Base-by-base conservation (phyloP, 2,113 vertebrate species). In the Salvelinus namaycush region DNA sequence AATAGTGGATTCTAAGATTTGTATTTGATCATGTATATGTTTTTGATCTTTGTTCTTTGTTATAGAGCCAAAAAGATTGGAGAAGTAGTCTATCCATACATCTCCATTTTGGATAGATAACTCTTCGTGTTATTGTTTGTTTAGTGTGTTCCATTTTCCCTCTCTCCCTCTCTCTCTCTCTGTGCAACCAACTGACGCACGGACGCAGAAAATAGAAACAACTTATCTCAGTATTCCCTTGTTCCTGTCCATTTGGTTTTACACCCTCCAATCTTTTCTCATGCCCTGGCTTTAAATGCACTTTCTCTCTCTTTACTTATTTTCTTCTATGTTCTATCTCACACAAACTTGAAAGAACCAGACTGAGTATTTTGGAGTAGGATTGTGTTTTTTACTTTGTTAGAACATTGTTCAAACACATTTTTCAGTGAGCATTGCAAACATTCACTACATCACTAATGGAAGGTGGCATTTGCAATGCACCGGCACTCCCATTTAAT, bases 381-480 rank as follows among this genome's bases (percentile, higher is more conserved):
- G 2, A 3, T 8, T 60, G 9, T 54, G 51, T 64, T 64, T 22
- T 64, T 64, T 22, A 3, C 20, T 22, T 64, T n/a, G 60, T 26
- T 64, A 3, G 24, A n/a, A n/a, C 24, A 8, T 64, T 64, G 3
- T 12, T 64, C 20, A 64, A 64, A 11, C 18, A 51, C n/a, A 51
- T 54, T 18, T 44, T 44, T 44, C 39, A 44, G 39, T 18, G 16
- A 54, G 51, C 16, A 54, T 18, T 13, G 51, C 14, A 54, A 54
- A 54, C 12, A 13, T 54, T 18, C 14, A 18, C 14, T 65, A 22
- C 27, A 74, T 64, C n/a, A 69, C 68, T 85, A 72, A 86, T 77
- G 72, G 79, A 78, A 81, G 72, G 59, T 80, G 83, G 75, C 84
- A 80, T 79, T 72, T 84, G 79, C 82, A 83, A 85, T 65, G 79